Evolutionary conservation across 2,113 vertebrate genomes (phyloP).

Genomic region (Chitala chitala): DNA sequence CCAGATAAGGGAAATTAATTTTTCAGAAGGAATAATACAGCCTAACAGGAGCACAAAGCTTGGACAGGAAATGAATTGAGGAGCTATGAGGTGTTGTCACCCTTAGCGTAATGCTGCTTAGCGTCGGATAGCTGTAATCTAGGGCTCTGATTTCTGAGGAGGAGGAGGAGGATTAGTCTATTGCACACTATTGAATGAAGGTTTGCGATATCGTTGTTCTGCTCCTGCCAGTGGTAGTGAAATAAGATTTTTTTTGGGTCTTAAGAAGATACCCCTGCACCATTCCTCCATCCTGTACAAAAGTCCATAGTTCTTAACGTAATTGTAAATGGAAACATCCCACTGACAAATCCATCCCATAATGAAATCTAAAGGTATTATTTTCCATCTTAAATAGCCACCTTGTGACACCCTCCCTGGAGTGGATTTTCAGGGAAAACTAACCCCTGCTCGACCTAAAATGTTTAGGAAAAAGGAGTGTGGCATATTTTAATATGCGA

Average conservation of each 20-base stretch:
- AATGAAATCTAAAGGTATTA: not conserved
- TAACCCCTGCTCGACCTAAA: too few relatives aligned
- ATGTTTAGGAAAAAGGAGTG: too few relatives aligned
- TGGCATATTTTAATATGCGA: too few relatives aligned
- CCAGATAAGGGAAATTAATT: conserved; percentile 99
- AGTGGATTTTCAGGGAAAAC: not conserved
- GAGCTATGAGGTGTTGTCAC: conserved; percentile 89
- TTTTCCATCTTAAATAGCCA: conserved; percentile 32
- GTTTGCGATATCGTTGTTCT: conserved; percentile 68
- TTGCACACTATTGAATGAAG: conserved; percentile 79
- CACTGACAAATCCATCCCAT: conserved; percentile 5
- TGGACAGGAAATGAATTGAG: conserved; percentile 66
- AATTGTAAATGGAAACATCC: conserved; percentile 47
- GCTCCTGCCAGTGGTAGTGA: conserved; percentile 47
- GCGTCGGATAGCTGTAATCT: conserved; percentile 88
- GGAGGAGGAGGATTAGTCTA: conserved; percentile 88
- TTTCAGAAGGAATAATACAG: conserved; percentile 96
- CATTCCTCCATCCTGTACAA: conserved; percentile 52
- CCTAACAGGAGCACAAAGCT: conserved; percentile 83
- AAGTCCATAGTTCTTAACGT: conserved; percentile 42
- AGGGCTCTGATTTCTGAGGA: conserved; percentile 88
- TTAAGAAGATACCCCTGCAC: conserved; percentile 51
- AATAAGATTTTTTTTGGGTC: conserved; percentile 30
- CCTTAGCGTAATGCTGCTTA: conserved; percentile 90
- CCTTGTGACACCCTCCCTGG: not conserved